Evolutionary conservation across 2,113 vertebrate genomes (phyloP), one percentile per base, ranked within the genome.

Genomic region (Lycaon pictus): DNA sequence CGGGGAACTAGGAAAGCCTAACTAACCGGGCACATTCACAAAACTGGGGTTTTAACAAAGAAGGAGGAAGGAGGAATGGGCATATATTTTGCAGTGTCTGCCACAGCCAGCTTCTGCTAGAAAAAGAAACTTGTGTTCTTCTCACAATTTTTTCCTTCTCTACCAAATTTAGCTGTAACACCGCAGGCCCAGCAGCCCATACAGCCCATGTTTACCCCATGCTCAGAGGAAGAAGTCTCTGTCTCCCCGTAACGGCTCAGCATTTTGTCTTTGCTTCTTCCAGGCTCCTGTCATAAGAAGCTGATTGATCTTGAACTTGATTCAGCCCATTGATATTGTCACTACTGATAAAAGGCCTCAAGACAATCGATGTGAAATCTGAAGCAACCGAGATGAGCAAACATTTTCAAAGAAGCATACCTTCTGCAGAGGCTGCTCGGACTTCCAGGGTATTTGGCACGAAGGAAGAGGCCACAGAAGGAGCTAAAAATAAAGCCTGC

Each of bases 301-400:
- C 22, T 56, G 80, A 91, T 89, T 96, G 95, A 97, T 80, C 95
- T 92, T 83, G 86, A 93, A 67, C 58, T 90, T 89, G 72, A 95
- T 81, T 92, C 51, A 90, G 67, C 25, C 58, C 63, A 5, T 37
- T n/a, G 93, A 71, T 58, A 69, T 8, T 29, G 76, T 88, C 72
- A 53, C 43, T 10, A 11, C 43, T 80, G 43, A 93, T 82, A n/a
- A 86, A 82, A 95, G 74, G 69, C 97, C 90, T 88, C 93, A 84
- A 83, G 84, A 62, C 86, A 80, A 60, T 89, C 69, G n/a, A 88
- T 89, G 51, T 92, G 56, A 80, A 72, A 72, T 93, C 3, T 67
- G 82, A 94, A 93, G 82, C 69, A 11, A 55, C 32, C 35, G 27
- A 63, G n/a, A 69, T 1, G 8, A 83, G 69, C 90, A 76, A 81